Evolutionary conservation across 2,797 vertebrate species (phyloP), one percentile per base, ranked within the genome.

Genomic region (Tokudaia muenninki): DNA sequence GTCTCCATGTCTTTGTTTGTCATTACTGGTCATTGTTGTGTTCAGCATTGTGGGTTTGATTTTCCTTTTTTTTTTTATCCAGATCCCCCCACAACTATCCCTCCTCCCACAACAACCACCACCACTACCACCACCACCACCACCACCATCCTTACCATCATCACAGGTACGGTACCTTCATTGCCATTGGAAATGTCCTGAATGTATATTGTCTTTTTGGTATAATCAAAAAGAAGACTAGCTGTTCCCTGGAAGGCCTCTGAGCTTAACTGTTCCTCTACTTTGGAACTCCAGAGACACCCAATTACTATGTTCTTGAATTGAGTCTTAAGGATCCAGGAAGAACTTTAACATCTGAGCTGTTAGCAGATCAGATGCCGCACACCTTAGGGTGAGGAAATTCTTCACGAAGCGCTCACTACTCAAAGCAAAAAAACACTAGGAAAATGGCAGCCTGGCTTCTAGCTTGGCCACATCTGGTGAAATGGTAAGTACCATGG

Each of bases 1-100:
- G 34, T 98, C 97, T 67, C 98, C 96, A 96, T 98, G 97, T 98
- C 88, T 95, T 94, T 97, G 97, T 98, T 97, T 98, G 98, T 98
- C 98, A 95, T 98, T 11, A 98, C 98, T 98, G 98, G 96, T 97
- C 98, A 92, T 98, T 98, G 98, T 98, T 99, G 98, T 98, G 98
- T 98, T 98, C 98, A 98, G 98, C 98, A 97, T 98, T 98, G 98
- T 29, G 98, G 98, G 98, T 99, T 98, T 99, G 99, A 98, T 99
- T 98, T 98, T 98, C 98, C 98, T 98, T 99, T 99, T 99, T 99
- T 98, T 99, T 99, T 99, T 99, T 99, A 99, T 99, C 99, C 99
- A 99, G 99, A 99, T 99, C 99, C 99, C 99, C 99, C 99, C 99
- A 99, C 99, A 99, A 99, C 99, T 99, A 99, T 99, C 99, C 99